Conservation (phyloP, 2,888 invertebrate species). For the Nymphalis urticae region DNA sequence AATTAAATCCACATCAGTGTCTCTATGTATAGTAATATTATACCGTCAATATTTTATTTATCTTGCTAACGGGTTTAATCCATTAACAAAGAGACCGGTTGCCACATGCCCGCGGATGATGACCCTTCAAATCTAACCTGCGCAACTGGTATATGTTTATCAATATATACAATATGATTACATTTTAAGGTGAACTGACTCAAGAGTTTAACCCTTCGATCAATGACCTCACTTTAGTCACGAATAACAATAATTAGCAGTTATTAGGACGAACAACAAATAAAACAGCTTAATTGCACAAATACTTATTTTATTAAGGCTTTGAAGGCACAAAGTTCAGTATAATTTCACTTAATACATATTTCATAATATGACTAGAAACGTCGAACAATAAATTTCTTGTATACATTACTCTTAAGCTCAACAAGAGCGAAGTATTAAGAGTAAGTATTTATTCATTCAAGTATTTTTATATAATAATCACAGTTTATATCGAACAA, state of each 20-base stretch:
- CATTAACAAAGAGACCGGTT: constrained; percentile 29
- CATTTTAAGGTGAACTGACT: constrained; percentile 1
- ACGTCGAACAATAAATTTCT: constrained; percentile 11
- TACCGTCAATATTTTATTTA: background rate
- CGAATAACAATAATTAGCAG: background rate
- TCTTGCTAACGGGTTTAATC: constrained; percentile 23
- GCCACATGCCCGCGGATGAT: constrained; percentile 25
- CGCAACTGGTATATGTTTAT: constrained; percentile 22
- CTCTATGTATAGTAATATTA: constrained; percentile 6
- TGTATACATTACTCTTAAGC: background rate
- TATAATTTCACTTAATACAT: constrained; percentile 17
- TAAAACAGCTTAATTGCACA: constrained; percentile 30
- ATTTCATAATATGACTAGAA: constrained; percentile 35
- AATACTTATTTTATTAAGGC: constrained; percentile 39
- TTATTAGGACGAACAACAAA: constrained; percentile 5
- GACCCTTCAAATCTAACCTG: constrained; percentile 33
- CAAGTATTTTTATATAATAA: constrained; percentile 5
- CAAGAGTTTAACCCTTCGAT: background rate
- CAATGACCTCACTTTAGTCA: background rate
- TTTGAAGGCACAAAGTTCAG: constrained; percentile 40
- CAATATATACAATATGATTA: constrained; percentile 6
- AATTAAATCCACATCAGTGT: background rate
- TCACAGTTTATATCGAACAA: constrained; percentile 27
- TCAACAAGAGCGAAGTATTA: constrained; percentile 8
- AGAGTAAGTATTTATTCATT: background rate